Evolutionary conservation across 2,797 vertebrate genomes (phyloP).

Genomic region (Sebastes paucispinis): DNA sequence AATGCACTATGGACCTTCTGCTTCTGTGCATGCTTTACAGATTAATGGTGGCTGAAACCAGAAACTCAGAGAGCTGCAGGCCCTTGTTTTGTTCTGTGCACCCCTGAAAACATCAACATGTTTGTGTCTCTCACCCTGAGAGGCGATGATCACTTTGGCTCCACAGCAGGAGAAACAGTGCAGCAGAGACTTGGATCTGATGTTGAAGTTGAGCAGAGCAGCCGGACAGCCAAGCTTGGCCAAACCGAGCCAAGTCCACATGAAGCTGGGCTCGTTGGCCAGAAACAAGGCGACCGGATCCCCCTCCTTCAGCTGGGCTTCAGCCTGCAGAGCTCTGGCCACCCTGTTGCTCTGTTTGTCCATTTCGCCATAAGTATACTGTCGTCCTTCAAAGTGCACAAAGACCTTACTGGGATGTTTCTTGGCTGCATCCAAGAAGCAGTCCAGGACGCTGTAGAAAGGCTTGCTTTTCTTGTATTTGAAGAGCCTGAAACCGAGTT

Average conservation of each 20-base stretch:
- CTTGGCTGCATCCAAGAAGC: conserved; percentile 74
- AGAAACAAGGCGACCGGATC: conserved; percentile 86
- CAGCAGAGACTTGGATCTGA: conserved; percentile 85
- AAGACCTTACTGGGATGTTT: conserved; percentile 79
- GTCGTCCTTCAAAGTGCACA: conserved; percentile 78
- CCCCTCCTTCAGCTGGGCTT: conserved; percentile 79
- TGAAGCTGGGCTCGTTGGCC: conserved; percentile 84
- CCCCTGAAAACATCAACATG: not conserved
- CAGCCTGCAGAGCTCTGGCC: conserved; percentile 81
- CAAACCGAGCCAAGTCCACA: conserved; percentile 88
- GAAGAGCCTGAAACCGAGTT: conserved; percentile 32
- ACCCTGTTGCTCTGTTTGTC: conserved; percentile 85
- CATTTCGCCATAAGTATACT: conserved; percentile 79
- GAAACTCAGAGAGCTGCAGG: not conserved
- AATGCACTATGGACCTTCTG: not conserved
- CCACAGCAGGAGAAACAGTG: conserved; percentile 88
- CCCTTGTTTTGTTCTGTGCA: not conserved
- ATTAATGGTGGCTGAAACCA: too few relatives aligned
- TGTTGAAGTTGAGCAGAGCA: conserved; percentile 88
- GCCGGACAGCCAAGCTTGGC: conserved; percentile 87
- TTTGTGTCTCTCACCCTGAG: conserved; percentile 78
- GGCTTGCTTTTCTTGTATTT: conserved; percentile 67
- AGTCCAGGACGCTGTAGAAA: conserved; percentile 80
- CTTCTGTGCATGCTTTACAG: not conserved
- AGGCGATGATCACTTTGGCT: conserved; percentile 84